Base-by-base conservation (phyloP, 2,888 invertebrate genomes). In the Apodemia zela region DNA sequence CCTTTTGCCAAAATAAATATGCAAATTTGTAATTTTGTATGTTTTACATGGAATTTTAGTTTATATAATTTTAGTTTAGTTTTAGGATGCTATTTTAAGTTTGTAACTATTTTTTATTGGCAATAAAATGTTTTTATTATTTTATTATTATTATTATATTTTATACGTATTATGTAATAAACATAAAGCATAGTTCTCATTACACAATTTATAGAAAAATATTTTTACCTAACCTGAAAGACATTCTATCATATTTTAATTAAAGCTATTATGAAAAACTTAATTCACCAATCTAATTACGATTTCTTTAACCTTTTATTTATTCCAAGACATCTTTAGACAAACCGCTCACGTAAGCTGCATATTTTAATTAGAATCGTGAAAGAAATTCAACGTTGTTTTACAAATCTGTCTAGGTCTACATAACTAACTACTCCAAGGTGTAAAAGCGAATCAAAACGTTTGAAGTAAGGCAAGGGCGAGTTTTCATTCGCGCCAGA, bases 391-490 rank as follows among this genome's bases (percentile, higher is more conserved):
- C 63, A 62, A 65, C 70, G 66, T 73, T 70, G 69, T 73, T 47
- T 68, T 63, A 66, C 65, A 66, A 66, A 67, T 71, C 68, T 49
- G 38, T 66, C 66, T 63, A 61, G 66, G 38, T 65, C 66, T 65
- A 62, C 68, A 59, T 66, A 67, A 68, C 71, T 75, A 75, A 76
- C 79, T 81, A 76, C 81, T 80, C 74, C 71, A 81, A 85, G 86
- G 86, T 82, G 87, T 85, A 85, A 87, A 87, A 77, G 87, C 84
- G 81, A 84, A 85, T 85, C 85, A 80, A 78, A 79, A 69, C 84
- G 81, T 85, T 85, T 87, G 82, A 85, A 81, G 84, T 82, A 74
- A 74, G 73, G 76, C 73, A 75, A 76, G 77, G 78, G 81, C 78
- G 78, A 67, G 76, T 78, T 79, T 82, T 79, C 77, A 81, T 73